Conservation (phyloP, 2,888 invertebrate genomes). For the Teleogryllus oceanicus region DNA sequence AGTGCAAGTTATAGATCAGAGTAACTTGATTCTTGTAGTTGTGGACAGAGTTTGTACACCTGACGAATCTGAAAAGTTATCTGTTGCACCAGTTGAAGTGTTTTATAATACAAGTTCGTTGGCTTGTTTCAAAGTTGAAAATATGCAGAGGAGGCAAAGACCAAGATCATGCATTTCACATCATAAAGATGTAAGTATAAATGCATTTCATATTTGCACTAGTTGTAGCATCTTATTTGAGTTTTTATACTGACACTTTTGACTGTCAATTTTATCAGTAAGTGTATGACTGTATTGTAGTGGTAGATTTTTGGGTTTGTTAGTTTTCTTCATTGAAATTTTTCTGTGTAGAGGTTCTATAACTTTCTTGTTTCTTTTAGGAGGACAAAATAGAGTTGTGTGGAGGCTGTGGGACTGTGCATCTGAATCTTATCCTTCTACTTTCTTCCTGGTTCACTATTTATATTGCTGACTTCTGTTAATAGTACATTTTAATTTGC, state of each 20-base stretch:
- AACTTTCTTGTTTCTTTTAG: constrained; percentile 29
- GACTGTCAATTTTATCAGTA: too few species aligned
- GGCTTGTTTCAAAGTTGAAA: constrained; percentile 40
- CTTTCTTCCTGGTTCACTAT: neutral
- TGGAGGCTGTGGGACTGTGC: constrained; percentile 30
- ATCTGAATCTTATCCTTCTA: neutral
- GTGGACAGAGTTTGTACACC: constrained; percentile 57
- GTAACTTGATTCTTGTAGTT: constrained; percentile 82
- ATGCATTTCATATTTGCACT: too few species aligned
- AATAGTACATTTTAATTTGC: too few species aligned
- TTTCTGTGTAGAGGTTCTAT: too few species aligned
- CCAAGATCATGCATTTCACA: constrained; percentile 41
- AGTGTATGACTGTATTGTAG: too few species aligned
- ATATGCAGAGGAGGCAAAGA: constrained; percentile 40
- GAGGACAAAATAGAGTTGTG: constrained; percentile 39
- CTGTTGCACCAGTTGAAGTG: constrained; percentile 38
- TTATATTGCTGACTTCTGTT: neutral
- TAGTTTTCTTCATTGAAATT: too few species aligned
- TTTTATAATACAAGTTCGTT: constrained; percentile 31
- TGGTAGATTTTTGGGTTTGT: too few species aligned
- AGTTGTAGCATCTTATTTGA: too few species aligned
- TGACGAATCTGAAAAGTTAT: constrained; percentile 36
- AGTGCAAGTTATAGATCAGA: constrained; percentile 55
- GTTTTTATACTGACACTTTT: too few species aligned
- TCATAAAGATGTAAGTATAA: constrained; percentile 41